Evolutionary conservation across 53 echinoderm and acorn worm species (phyloP).

Genomic region (Mesocentrotus franciscanus): DNA sequence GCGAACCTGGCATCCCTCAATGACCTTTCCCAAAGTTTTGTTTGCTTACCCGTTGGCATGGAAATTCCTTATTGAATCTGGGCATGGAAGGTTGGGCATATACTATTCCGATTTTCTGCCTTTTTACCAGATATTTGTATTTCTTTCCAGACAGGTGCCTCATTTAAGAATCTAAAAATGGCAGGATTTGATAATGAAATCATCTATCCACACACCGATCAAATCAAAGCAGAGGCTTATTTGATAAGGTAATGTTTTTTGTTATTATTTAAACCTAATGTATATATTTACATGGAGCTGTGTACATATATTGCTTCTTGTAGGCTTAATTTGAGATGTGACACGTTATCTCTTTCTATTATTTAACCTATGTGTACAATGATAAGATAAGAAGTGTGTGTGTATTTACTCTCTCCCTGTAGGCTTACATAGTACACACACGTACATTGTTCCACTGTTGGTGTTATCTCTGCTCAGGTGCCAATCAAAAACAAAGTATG

Average conservation of each 20-base stretch:
- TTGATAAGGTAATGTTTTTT: too few relatives aligned
- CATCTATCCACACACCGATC: not conserved
- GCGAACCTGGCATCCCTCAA: not conserved
- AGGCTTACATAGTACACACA: too few relatives aligned
- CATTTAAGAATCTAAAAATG: not conserved
- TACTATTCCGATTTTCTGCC: constrained; percentile 3
- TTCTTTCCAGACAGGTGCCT: not conserved
- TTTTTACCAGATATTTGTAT: not conserved
- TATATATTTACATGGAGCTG: not conserved
- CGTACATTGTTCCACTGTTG: not conserved
- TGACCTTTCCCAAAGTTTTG: constrained; percentile 21
- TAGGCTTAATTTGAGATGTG: too few relatives aligned
- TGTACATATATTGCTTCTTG: too few relatives aligned
- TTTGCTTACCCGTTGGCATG: constrained; percentile 36
- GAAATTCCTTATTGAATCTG: constrained; percentile 47
- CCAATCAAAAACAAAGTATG: too few relatives aligned
- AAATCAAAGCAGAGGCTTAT: not conserved
- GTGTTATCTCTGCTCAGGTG: not conserved
- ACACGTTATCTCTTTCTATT: too few relatives aligned
- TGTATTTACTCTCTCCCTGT: not conserved
- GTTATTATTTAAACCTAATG: not conserved
- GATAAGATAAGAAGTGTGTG: not conserved
- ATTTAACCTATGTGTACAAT: too few relatives aligned
- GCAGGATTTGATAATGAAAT: not conserved
- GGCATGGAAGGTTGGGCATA: constrained; percentile 8